These are phyloP conservation scores for Sebastes jordani DNA, from an alignment of 2,797 vertebrate genomes.

Conservation along the genomic window DNA sequence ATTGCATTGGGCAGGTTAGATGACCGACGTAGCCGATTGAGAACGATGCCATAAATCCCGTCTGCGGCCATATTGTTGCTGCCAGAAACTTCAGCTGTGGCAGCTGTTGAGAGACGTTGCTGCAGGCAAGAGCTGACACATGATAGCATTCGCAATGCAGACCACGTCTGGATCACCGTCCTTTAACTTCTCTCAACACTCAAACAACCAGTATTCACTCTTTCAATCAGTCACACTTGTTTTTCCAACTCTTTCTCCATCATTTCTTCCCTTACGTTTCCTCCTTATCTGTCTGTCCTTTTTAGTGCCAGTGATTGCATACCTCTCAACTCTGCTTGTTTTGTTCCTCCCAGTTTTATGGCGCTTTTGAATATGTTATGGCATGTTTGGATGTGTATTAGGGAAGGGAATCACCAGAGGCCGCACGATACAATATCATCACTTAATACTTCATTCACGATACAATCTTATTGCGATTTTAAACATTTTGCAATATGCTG, in stretches of 20 bases:
- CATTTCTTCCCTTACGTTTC: background rate
- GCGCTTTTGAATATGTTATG: background rate
- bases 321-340: constrained; percentile 14
- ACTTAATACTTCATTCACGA: too few relatives aligned
- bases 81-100: constrained; percentile 51
- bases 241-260: background rate
- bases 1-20: constrained; percentile 7
- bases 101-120: constrained; percentile 43
- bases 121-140: constrained; percentile 28
- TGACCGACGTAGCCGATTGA: background rate
- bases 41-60: constrained; percentile 19
- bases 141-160: constrained; percentile 3
- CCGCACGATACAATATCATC: too few relatives aligned
- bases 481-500: too few relatives aligned
- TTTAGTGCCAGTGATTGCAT: constrained; percentile 35
- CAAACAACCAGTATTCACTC: constrained; percentile 1
- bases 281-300: constrained; percentile 28
- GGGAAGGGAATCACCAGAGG: too few relatives aligned
- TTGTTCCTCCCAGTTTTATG: constrained; percentile 7
- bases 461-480: too few relatives aligned
- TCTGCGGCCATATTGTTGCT: constrained; percentile 25
- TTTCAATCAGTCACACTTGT: constrained; percentile 8
- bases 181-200: background rate
- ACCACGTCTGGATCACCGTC: background rate
- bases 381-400: background rate